These are phyloP conservation scores for Scaptomyza flava DNA, from an alignment of 2,888 invertebrate species.

Conservation along the genomic window DNA sequence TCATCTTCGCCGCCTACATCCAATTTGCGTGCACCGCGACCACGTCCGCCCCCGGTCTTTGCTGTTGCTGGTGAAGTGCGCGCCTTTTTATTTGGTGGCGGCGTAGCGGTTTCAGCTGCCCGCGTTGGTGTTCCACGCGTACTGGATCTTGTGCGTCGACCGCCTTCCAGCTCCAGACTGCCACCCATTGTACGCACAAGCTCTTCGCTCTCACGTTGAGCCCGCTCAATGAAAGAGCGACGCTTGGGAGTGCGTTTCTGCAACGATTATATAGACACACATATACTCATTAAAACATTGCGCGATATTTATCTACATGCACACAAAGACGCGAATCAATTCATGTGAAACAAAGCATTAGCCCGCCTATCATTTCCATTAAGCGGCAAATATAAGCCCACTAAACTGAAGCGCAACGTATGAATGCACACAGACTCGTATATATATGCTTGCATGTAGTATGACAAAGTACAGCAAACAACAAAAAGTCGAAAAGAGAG, in stretches of 20 bases:
- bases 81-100: slow-evolving; percentile 82
- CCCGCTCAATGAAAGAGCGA: slow-evolving; percentile 82
- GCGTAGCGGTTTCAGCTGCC: slow-evolving; percentile 74
- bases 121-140: slow-evolving; percentile 81
- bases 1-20: slow-evolving; percentile 66
- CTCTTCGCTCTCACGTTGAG: slow-evolving; percentile 84
- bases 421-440: slow-evolving; percentile 16
- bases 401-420: slow-evolving; percentile 30
- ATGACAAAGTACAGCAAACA: slow-evolving; percentile 81
- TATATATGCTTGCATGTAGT: slow-evolving; percentile 43
- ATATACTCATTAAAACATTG: background rate
- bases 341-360: slow-evolving; percentile 18
- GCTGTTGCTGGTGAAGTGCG: slow-evolving; percentile 72
- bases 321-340: slow-evolving; percentile 7
- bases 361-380: slow-evolving; percentile 7
- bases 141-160: slow-evolving; percentile 83
- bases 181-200: slow-evolving; percentile 84
- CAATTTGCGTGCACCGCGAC: slow-evolving; percentile 81
- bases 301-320: background rate
- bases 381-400: slow-evolving; percentile 31
- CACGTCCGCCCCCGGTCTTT: slow-evolving; percentile 66
- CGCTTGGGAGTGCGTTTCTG: slow-evolving; percentile 83
- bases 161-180: slow-evolving; percentile 82
- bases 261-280: background rate
- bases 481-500: slow-evolving; percentile 79